Base-by-base conservation (phyloP, 2,113 vertebrate species). In the Corythaixoides concolor region DNA sequence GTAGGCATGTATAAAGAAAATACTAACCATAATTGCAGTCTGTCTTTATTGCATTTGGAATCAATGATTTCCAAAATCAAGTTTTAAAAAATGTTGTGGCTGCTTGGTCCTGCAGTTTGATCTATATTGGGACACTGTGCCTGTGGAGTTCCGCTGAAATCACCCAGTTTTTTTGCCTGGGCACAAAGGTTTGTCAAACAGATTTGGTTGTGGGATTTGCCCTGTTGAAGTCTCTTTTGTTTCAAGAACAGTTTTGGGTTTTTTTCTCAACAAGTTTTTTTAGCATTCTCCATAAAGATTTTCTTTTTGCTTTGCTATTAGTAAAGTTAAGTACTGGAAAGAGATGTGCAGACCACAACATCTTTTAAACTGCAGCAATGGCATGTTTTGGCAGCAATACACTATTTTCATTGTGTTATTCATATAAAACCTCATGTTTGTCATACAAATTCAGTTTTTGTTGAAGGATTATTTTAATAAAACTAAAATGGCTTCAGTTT, bases 401-500 rank as follows among this genome's bases (percentile, higher is more conserved):
- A 43, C 60, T 37, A 49, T 87, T 92, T 92, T 92, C 41, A 11
- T 84, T 78, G 43, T 62, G 41, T 56, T 88, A 33, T 64, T 95
- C 68, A 23, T 83, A 41, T 35, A 66, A 85, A 90, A 76, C 35
- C 67, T 91, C 66, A 7, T 37, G 63, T 82, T 93, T 90, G 60
- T 89, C 43, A 3, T 68, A 72, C 3, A 5, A 62, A 62, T 41
- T 37, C 67, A 21, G 49, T 21, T 90, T 89, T 69, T 72, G 50
- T 64, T 75, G 91, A 95, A 82, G 80, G 50, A 84, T 90, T 93
- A 77, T 88, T 96, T 97, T 89, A 93, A 87, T 93, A 94, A 97
- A 95, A 88, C 92, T 86, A 41, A 97, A 98, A 93, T 86, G 67
- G 85, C 93, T 95, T 49, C 96, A 88, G 93, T 97, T 89, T 96